Percentiles rank a stretch among this genome's conserved stretches.
Conservation (phyloP, 2,113 vertebrate genomes). For the Tauraco erythrolophus region DNA sequence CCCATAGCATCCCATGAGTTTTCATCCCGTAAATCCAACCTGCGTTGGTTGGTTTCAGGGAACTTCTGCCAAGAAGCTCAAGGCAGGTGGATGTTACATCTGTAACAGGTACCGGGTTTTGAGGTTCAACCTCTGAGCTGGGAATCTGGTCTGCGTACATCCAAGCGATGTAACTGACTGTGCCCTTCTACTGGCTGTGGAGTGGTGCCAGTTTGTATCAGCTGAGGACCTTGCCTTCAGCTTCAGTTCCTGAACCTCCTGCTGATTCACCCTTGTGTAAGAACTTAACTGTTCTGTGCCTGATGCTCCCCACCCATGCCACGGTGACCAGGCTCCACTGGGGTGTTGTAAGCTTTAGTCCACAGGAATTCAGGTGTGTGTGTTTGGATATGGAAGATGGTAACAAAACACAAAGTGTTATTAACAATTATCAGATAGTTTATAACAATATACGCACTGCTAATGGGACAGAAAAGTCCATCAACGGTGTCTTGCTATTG, state of each 20-base stretch:
- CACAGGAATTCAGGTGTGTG: background rate
- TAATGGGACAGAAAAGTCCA: too few relatives aligned
- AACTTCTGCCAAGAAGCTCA: background rate
- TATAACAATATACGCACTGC: background rate
- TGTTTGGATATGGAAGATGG: background rate
- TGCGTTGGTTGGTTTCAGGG: background rate
- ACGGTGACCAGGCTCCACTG: background rate
- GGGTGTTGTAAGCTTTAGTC: background rate
- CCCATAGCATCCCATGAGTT: background rate
- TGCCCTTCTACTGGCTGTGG: background rate
- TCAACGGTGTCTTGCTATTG: background rate
- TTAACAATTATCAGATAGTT: background rate
- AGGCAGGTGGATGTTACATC: background rate
- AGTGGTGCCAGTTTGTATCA: background rate
- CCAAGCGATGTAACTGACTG: background rate
- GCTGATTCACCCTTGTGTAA: constrained; percentile 44
- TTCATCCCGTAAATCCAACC: background rate
- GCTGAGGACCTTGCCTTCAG: background rate
- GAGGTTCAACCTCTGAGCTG: background rate
- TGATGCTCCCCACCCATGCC: background rate
- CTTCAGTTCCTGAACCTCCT: background rate
- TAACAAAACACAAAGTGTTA: background rate
- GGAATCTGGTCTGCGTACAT: background rate
- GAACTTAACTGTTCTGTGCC: background rate
- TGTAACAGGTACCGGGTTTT: background rate